Evolutionary conservation across 1,140 invertebrate genomes (phyloP).

Genomic region (Papilio polytes): DNA sequence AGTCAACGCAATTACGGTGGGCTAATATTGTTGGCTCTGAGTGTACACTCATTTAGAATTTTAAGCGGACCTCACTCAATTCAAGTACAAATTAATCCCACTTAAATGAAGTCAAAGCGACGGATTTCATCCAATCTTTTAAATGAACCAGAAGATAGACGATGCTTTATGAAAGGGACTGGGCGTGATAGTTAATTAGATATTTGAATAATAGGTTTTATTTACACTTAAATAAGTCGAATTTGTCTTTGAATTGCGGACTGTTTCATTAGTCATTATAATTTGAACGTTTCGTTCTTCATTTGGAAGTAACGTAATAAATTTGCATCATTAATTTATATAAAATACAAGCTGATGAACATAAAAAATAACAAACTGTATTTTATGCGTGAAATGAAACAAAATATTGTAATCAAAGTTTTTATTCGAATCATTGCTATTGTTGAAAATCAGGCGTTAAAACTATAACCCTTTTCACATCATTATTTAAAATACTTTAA

Average conservation of each 20-base stretch:
- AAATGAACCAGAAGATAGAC: constrained; percentile 15
- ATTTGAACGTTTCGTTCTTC: background rate
- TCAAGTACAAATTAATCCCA: constrained; percentile 26
- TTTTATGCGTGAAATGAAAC: no score
- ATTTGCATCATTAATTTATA: background rate
- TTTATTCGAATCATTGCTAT: background rate
- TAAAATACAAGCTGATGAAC: background rate
- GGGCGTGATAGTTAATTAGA: constrained; percentile 5
- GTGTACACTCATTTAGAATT: background rate
- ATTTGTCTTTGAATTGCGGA: constrained; percentile 4
- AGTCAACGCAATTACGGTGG: background rate
- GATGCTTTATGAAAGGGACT: constrained; percentile 10
- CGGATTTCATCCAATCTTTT: constrained; percentile 11
- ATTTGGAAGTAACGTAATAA: background rate
- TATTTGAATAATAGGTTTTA: constrained; percentile 24
- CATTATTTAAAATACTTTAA: no score
- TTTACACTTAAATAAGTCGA: constrained; percentile 9
- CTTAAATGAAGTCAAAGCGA: constrained; percentile 26
- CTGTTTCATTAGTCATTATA: constrained; percentile 9
- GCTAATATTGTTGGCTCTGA: background rate
- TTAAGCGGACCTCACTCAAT: constrained; percentile 20
- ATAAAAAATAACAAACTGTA: background rate
- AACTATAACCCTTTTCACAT: background rate
- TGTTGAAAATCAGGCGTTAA: background rate
- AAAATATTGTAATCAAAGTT: background rate